A percentile compares a stretch with the other conserved stretches of the same genome.
Conservation (phyloP, 64 coral and sea anemone species). For the Pocillopora damicornis region DNA sequence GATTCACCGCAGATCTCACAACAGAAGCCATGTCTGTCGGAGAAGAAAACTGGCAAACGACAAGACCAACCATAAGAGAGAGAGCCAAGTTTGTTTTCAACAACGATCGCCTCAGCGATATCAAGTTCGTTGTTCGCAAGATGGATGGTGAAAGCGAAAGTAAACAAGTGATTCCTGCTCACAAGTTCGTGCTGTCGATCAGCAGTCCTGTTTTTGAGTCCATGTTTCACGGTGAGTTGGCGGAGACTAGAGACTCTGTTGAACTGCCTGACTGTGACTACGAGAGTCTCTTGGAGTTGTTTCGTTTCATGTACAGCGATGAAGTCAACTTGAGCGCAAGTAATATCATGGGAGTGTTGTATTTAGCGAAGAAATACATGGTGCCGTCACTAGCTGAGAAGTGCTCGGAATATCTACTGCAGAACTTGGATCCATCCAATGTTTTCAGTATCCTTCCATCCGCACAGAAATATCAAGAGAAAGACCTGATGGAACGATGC, state of each 20-base stretch:
- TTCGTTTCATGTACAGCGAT: too few relatives aligned
- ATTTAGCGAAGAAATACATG: background rate
- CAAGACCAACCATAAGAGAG: background rate
- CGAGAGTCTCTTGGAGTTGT: too few relatives aligned
- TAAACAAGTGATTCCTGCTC: background rate
- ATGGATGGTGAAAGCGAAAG: too few relatives aligned
- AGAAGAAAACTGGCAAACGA: background rate
- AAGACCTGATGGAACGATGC: background rate
- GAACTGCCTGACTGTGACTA: background rate
- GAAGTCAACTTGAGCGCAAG: too few relatives aligned
- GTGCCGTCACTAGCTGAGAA: constrained; percentile 6
- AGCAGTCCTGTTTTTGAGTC: background rate
- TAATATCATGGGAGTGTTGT: too few relatives aligned
- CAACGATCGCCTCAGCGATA: background rate
- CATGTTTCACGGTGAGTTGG: background rate
- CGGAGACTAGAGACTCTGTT: background rate
- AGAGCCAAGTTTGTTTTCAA: background rate
- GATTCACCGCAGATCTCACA: background rate
- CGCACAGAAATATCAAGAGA: background rate
- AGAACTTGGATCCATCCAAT: background rate
- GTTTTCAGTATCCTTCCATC: background rate
- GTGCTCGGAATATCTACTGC: background rate
- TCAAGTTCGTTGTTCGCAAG: background rate
- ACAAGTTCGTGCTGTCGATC: background rate
- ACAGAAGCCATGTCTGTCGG: background rate